A percentile compares a stretch with the other conserved stretches of the same genome.
Evolutionary conservation across 2,797 vertebrate species (phyloP).

Genomic region (Anniella stebbinsi): DNA sequence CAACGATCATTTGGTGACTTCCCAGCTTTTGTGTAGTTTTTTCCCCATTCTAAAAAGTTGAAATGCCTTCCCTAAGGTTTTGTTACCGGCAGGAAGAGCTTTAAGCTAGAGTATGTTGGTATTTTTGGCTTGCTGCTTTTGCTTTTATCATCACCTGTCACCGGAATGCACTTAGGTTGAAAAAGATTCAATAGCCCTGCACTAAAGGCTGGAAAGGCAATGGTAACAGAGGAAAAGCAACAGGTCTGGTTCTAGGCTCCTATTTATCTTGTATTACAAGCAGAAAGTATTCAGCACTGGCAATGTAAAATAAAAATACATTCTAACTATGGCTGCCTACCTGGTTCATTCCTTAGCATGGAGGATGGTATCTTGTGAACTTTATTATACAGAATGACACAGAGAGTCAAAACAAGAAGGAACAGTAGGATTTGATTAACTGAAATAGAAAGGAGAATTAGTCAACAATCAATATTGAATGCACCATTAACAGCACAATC

Average conservation of each 20-base stretch:
- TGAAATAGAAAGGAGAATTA: constrained; percentile 74
- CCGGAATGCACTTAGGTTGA: no score
- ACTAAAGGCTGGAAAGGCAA: neutral
- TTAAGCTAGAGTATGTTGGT: no score
- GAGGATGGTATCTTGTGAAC: constrained; percentile 78
- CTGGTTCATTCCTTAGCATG: constrained; percentile 71
- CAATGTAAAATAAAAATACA: constrained; percentile 29
- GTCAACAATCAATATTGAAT: constrained; percentile 1
- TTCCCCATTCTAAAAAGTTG: no score
- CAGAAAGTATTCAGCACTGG: neutral
- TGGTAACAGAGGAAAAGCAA: neutral
- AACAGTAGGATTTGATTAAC: constrained; percentile 90
- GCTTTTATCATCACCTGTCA: no score
- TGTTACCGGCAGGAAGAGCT: no score
- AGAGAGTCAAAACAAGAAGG: constrained; percentile 88
- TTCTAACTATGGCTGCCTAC: constrained; percentile 65
- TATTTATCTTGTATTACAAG: neutral
- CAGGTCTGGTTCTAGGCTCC: neutral
- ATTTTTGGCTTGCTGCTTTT: no score
- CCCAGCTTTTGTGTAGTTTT: no score
- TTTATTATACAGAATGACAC: constrained; percentile 88
- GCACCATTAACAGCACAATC: neutral
- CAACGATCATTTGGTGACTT: no score
- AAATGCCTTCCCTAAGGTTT: no score
- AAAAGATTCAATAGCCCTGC: no score